phyloP scores from a whole-genome alignment of 2,888 invertebrate species.

The Rhingia campestris region DNA sequence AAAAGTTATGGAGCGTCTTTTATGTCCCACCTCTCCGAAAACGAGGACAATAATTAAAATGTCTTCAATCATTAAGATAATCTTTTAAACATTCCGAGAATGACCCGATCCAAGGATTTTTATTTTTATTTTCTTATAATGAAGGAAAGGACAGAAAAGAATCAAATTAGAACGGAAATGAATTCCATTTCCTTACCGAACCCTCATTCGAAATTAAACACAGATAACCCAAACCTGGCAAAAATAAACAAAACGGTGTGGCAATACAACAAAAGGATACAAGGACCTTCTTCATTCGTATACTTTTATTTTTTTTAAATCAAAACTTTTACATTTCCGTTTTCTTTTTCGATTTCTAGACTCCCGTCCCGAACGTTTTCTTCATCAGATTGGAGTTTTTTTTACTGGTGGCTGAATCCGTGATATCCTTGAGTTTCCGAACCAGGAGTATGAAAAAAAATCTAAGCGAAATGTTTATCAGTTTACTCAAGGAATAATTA shows the following conservation, averaged over 20 bases:
- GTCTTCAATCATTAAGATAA: slow-evolving; percentile 64
- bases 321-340: slow-evolving; percentile 68
- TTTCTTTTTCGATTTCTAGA: slow-evolving; percentile 41
- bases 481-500: slow-evolving; percentile 76
- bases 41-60: slow-evolving; percentile 60
- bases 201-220: slow-evolving; percentile 67
- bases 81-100: slow-evolving; percentile 34
- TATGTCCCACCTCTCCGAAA: slow-evolving; percentile 42
- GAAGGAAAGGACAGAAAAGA: slow-evolving; percentile 39
- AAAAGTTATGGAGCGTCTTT: too few species aligned
- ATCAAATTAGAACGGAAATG: slow-evolving; percentile 70
- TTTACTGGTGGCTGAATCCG: slow-evolving; percentile 2
- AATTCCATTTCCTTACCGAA: slow-evolving; percentile 72
- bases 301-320: slow-evolving; percentile 39
- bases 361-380: slow-evolving; percentile 5
- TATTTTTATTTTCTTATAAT: slow-evolving; percentile 28
- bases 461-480: slow-evolving; percentile 71
- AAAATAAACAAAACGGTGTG: slow-evolving; percentile 61
- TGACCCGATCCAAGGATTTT: slow-evolving; percentile 23
- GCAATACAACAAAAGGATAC: slow-evolving; percentile 59
- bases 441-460: slow-evolving; percentile 12
- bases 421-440: slow-evolving; percentile 41
- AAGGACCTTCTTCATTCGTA: slow-evolving; percentile 55
- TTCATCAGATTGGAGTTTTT: slow-evolving; percentile 31
- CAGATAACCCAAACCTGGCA: slow-evolving; percentile 55